phyloP scores from a whole-genome alignment of 2,797 vertebrate species.

The Alosa sapidissima region DNA sequence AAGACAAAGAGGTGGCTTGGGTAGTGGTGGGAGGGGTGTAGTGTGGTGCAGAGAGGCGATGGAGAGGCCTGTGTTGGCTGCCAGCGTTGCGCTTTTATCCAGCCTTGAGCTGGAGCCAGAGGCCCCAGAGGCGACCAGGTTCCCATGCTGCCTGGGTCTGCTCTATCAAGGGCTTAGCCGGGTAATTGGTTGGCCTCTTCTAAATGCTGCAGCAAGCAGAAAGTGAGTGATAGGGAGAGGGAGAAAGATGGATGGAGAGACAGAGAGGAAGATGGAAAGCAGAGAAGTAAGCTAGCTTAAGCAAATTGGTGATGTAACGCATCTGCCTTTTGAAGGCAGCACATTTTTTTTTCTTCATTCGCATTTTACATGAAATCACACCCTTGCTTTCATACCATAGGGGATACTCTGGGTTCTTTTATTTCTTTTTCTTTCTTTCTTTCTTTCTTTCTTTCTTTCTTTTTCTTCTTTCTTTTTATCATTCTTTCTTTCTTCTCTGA shows the following conservation, averaged over 20 bases:
- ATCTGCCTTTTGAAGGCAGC: slow-evolving; percentile 31
- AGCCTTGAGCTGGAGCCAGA: slow-evolving; percentile 20
- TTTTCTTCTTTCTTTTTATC: neutral
- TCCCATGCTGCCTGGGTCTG: slow-evolving; percentile 25
- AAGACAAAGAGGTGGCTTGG: neutral
- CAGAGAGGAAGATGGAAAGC: neutral
- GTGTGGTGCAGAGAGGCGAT: neutral
- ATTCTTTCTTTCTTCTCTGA: neutral
- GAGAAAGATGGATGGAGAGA: slow-evolving; percentile 12
- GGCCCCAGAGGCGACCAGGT: neutral
- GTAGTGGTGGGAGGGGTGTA: neutral
- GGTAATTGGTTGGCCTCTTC: slow-evolving; percentile 30
- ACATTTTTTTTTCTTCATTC: neutral
- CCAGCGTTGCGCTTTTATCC: neutral
- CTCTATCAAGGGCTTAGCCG: slow-evolving; percentile 32
- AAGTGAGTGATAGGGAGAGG: neutral
- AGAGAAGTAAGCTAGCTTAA: slow-evolving; percentile 16
- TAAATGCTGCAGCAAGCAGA: slow-evolving; percentile 34
- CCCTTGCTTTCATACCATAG: neutral
- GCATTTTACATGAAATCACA: slow-evolving; percentile 5
- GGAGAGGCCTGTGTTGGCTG: neutral
- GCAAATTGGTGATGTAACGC: slow-evolving; percentile 19
- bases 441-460: neutral
- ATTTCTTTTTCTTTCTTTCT: neutral
- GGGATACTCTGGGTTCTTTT: neutral